Percentiles rank a stretch among this genome's conserved stretches.
Conservation (phyloP, 2,113 vertebrate species). For the Gavialis gangeticus region DNA sequence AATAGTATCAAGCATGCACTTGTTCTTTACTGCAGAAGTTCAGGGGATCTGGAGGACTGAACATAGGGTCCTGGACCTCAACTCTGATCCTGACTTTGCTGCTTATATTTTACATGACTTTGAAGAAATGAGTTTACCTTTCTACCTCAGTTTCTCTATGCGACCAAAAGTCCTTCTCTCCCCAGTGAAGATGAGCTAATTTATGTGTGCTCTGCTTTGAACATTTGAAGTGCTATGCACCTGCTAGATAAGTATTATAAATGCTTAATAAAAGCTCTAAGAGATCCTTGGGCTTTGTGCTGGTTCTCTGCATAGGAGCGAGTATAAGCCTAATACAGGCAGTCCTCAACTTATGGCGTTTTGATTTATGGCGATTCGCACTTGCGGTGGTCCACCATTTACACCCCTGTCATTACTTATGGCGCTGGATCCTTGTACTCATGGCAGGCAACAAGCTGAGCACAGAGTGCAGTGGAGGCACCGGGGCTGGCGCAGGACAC, state of each 20-base stretch:
- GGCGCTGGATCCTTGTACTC: no score
- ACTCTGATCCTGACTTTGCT: neutral
- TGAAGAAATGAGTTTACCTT: neutral
- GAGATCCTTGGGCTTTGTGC: accelerated
- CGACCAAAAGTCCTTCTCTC: neutral
- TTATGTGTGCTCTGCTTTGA: accelerated
- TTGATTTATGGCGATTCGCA: no score
- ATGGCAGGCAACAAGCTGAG: no score
- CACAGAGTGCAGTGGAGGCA: no score
- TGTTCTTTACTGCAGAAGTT: neutral
- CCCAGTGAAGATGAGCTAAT: neutral
- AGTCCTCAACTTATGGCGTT: no score
- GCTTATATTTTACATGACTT: neutral
- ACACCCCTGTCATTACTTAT: no score
- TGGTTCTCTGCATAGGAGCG: neutral
- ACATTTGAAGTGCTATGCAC: neutral
- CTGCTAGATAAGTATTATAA: accelerated
- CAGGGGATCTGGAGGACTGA: neutral
- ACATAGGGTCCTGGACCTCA: neutral
- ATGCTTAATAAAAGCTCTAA: accelerated
- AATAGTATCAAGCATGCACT: neutral
- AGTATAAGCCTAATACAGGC: accelerated
- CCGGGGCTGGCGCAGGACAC: no score
- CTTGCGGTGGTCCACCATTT: no score
- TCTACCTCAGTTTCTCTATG: accelerated